Evolutionary conservation across 2,888 invertebrate species (phyloP).

Genomic region (Ichneumoninae sp.): DNA sequence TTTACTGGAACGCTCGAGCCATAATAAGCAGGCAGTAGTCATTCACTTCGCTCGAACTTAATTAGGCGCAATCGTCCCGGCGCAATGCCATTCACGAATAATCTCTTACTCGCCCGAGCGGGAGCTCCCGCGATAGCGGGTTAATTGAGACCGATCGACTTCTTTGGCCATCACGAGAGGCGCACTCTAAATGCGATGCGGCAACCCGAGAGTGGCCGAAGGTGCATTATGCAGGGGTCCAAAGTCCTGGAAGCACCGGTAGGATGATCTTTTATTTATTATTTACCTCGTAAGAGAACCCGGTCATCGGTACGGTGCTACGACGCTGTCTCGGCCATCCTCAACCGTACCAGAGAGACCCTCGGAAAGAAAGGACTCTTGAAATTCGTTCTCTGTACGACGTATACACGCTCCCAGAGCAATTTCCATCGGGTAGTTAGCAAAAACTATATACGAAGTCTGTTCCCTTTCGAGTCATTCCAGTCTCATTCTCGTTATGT

Average conservation of each 20-base stretch:
- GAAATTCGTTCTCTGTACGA: constrained; percentile 38
- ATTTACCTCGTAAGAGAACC: constrained; percentile 25
- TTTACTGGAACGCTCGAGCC: constrained; percentile 22
- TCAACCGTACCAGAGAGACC: not conserved
- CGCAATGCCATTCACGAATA: constrained; percentile 64
- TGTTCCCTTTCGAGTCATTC: constrained; percentile 15
- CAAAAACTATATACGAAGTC: constrained; percentile 16
- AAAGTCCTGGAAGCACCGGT: constrained; percentile 25
- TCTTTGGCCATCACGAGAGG: constrained; percentile 58
- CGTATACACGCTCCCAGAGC: constrained; percentile 9
- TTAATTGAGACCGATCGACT: constrained; percentile 65
- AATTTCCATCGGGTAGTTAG: constrained; percentile 29
- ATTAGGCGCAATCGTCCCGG: constrained; percentile 63
- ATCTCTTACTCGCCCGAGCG: constrained; percentile 64
- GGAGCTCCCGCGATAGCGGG: constrained; percentile 7
- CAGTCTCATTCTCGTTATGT: constrained; percentile 37
- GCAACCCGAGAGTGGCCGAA: not conserved
- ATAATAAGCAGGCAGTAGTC: constrained; percentile 42
- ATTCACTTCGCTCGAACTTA: constrained; percentile 60
- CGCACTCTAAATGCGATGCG: not conserved
- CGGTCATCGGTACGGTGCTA: not conserved
- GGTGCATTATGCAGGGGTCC: constrained; percentile 7
- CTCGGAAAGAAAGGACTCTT: constrained; percentile 25
- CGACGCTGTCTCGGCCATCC: not conserved
- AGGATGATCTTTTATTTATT: constrained; percentile 55